Percentiles rank a stretch among this genome's conserved stretches.
Evolutionary conservation across 2,888 invertebrate species (phyloP).

Genomic region (Hyposoter dolosus): DNA sequence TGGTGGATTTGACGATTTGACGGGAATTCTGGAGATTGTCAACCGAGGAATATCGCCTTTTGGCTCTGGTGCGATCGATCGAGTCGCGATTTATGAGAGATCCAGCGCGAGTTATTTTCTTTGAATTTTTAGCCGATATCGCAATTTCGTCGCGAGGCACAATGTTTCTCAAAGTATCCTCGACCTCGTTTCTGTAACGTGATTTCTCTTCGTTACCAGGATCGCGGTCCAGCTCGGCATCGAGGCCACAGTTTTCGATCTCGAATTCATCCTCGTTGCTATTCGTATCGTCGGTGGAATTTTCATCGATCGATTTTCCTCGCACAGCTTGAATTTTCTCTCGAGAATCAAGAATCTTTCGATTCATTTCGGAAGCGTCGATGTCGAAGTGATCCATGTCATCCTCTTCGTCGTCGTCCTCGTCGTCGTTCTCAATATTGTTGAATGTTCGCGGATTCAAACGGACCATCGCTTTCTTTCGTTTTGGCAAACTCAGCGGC

Average conservation of each 20-base stretch:
- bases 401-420: slow-evolving; percentile 66
- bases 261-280: slow-evolving; percentile 75
- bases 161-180: slow-evolving; percentile 61
- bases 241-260: slow-evolving; percentile 80
- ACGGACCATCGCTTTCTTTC: slow-evolving; percentile 66
- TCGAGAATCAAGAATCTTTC: background rate
- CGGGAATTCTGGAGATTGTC: slow-evolving; percentile 81
- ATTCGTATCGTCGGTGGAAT: slow-evolving; percentile 70
- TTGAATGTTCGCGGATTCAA: slow-evolving; percentile 63
- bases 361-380: slow-evolving; percentile 39
- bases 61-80: slow-evolving; percentile 73
- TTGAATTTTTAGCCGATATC: slow-evolving; percentile 72
- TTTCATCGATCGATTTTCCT: slow-evolving; percentile 65
- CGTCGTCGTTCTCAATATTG: slow-evolving; percentile 68
- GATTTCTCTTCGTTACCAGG: slow-evolving; percentile 55
- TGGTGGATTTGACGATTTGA: slow-evolving; percentile 61
- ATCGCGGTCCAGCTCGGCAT: slow-evolving; percentile 66
- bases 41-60: slow-evolving; percentile 81
- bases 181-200: slow-evolving; percentile 50
- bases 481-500: slow-evolving; percentile 73
- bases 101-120: slow-evolving; percentile 77
- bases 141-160: slow-evolving; percentile 66
- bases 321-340: slow-evolving; percentile 19
- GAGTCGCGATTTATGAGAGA: slow-evolving; percentile 75
- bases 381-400: slow-evolving; percentile 44